Conservation (phyloP, 64 coral and sea anemone species). For the Montipora capricornis region DNA sequence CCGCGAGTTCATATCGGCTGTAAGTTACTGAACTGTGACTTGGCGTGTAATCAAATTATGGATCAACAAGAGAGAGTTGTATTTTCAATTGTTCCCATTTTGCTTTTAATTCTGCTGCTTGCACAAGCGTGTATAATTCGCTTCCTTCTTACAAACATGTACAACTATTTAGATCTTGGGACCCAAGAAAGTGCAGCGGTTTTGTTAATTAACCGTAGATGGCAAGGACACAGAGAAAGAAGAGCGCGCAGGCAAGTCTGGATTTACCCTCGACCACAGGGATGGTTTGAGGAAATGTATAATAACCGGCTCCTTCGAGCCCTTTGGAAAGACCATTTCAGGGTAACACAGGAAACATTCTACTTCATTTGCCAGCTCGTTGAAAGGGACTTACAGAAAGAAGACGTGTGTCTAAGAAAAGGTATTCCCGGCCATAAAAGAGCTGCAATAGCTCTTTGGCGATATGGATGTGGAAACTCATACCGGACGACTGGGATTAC, state of each 20-base stretch:
- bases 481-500: too few species aligned
- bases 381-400: too few species aligned
- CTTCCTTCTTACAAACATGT: not conserved
- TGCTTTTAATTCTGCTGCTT: constrained; percentile 11
- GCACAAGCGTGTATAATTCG: not conserved
- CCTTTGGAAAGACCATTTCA: too few species aligned
- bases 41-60: not conserved
- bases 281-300: too few species aligned
- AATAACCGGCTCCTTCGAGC: too few species aligned
- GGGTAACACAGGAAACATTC: too few species aligned
- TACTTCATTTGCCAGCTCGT: too few species aligned
- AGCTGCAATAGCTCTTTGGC: too few species aligned
- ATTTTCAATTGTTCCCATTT: constrained; percentile 6
- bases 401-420: too few species aligned
- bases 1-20: not conserved
- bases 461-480: too few species aligned
- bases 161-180: not conserved
- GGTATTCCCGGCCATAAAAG: too few species aligned
- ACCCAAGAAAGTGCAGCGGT: not conserved
- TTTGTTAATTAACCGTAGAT: not conserved
- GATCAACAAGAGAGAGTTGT: not conserved
- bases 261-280: too few species aligned
- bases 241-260: not conserved
- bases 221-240: not conserved
- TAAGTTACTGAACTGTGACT: constrained; percentile 1